Evolutionary conservation across 2,113 vertebrate genomes (phyloP), one percentile per base, ranked within the genome.

Genomic region (Aldabrachelys gigantea): DNA sequence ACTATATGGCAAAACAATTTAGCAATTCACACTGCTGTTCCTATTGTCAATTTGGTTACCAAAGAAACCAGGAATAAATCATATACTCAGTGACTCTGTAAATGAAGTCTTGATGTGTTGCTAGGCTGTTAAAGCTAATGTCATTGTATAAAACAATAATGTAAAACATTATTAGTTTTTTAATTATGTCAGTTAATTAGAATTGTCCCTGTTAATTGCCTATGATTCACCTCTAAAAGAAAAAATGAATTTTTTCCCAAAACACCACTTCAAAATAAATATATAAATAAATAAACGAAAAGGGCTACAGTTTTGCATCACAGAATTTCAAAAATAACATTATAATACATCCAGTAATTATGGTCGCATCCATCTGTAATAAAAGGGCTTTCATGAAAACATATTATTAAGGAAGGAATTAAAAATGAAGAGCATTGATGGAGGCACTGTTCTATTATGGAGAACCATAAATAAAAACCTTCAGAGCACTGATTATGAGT

Each of bases 131-230:
- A 98, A 97, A 97, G 97, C 97, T 98, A 98, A 98, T 98, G 97
- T 97, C 96, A 93, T 97, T 97, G 97, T 98, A 98, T 97, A 97
- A 98, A 98, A 98, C 98, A 98, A 98, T 98, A 97, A 98, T 98
- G 98, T 98, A 98, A 97, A 98, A 98, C 98, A 98, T 98, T 98
- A 98, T 98, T 98, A 98, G 98, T 98, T 98, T 98, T 98, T 98
- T 98, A 98, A 98, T 98, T 98, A 98, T 98, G 97, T 96, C 98
- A 95, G 98, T 98, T 98, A 98, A 98, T 98, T 98, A 98, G 98
- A 98, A 98, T 98, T 97, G 98, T 97, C 98, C 92, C 97, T 97
- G 96, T 98, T 98, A 98, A 98, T 98, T 98, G 98, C 98, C 96
- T 97, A 95, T 97, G 98, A 98, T 98, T 98, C 98, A 98, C 98